Conservation (phyloP, 2,888 invertebrate genomes). For the Diarsia dahlii region DNA sequence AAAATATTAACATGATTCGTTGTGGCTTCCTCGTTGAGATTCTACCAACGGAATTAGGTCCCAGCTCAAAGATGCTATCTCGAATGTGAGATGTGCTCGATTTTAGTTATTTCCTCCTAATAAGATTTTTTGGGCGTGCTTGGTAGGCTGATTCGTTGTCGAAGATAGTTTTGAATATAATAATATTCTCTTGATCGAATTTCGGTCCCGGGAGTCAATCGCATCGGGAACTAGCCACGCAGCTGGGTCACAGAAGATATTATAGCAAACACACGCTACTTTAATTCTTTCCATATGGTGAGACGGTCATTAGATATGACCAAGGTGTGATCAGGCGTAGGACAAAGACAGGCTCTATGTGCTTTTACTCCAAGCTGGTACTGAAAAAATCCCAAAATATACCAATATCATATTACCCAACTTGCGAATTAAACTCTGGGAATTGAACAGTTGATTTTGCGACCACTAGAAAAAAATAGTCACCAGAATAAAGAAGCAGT, state of each 20-base stretch:
- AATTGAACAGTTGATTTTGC: background rate
- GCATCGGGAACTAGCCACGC: background rate
- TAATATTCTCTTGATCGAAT: background rate
- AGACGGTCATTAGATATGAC: background rate
- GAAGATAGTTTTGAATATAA: conserved; percentile 16
- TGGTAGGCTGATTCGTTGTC: conserved; percentile 5
- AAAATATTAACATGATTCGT: conserved; percentile 76
- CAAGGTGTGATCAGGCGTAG: background rate
- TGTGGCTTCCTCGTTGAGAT: conserved; percentile 65
- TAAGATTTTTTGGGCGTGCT: conserved; percentile 51
- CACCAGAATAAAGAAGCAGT: too few relatives aligned
- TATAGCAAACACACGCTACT: background rate
- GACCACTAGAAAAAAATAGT: too few relatives aligned
- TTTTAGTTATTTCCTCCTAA: conserved; percentile 63
- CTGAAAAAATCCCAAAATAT: background rate
- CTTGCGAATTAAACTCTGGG: background rate
- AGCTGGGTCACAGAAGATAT: background rate
- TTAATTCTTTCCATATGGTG: background rate
- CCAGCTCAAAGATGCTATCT: conserved; percentile 59
- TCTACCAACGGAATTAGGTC: conserved; percentile 67
- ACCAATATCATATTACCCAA: background rate
- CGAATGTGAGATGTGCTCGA: conserved; percentile 49
- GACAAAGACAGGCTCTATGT: background rate
- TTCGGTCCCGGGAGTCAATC: background rate
- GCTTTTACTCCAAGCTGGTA: background rate